Evolutionary conservation across 2,113 vertebrate species (phyloP).

Genomic region (Nothocercus nigrocapillus): DNA sequence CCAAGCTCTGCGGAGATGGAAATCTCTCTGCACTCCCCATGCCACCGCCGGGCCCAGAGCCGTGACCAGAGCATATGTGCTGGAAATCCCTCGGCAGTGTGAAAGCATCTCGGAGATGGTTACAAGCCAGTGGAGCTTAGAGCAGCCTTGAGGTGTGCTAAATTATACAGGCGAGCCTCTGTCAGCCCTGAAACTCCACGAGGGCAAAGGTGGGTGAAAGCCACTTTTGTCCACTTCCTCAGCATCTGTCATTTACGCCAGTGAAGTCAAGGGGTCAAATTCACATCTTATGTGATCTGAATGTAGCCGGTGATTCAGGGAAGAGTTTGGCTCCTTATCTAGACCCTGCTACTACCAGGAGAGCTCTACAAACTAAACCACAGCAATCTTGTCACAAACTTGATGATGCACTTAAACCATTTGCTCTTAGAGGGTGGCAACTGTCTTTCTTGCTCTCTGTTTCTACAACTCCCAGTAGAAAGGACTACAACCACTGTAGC

Average conservation of each 20-base stretch:
- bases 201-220: slow-evolving; percentile 15
- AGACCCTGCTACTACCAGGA: background rate
- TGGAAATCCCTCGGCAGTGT: background rate
- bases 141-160: slow-evolving; percentile 13
- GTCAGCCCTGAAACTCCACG: background rate
- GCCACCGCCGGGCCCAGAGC: background rate
- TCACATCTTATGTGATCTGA: background rate
- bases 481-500: background rate
- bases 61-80: fast-evolving
- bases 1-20: background rate
- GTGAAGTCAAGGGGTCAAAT: background rate
- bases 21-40: background rate
- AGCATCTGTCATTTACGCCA: background rate
- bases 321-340: background rate
- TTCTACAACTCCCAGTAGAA: background rate
- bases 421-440: background rate
- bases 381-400: background rate
- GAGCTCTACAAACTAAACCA: background rate
- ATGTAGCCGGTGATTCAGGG: background rate
- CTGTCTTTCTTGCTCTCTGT: background rate
- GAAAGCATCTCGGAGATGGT: background rate
- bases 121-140: slow-evolving; percentile 9
- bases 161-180: background rate
- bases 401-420: background rate
- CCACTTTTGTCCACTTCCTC: background rate